Base-by-base conservation (phyloP, 2,888 invertebrate genomes). In the Byasa hedistus region DNA sequence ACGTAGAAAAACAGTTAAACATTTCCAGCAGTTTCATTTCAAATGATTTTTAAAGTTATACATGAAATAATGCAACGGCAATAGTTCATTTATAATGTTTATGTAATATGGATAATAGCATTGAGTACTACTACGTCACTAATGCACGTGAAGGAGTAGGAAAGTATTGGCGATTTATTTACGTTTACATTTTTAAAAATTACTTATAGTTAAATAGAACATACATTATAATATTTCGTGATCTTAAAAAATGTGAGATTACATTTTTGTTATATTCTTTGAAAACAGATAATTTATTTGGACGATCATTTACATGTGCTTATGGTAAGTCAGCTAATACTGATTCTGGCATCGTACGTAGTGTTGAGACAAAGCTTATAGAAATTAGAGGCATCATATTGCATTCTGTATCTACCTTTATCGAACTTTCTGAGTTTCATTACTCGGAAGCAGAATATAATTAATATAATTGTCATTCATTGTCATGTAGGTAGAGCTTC, bases 311-410 rank as follows among this genome's bases (percentile, higher is more conserved):
- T 84, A 78, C 84, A 84, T 85, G 82, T 80, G 81, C 77, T 72
- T 80, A 86, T 87, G 91, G 91, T 91, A 91, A 91, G 91, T 91
- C 85, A 82, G 83, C 83, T 85, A 84, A 86, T 76, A 82, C 80
- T 79, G 79, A 80, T 78, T 76, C 78, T 79, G 79, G 76, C 77
- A 81, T 76, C 79, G 81, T 83, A 76, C 73, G 88, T 88, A 89
- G 89, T 87, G 80, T 85, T 83, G 79, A 82, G 82, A 85, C 75
- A 78, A 76, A 80, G 87, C 87, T 89, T 89, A 86, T 91, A 90
- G 89, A 80, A 69, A 75, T 81, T 90, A 90, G 89, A 85, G 75
- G 80, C 84, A 87, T 89, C 86, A 87, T 84, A 80, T 73, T 79
- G 82, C 82, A 87, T 87, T 79, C 77, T 79, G 79, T 72, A 55